Evolutionary conservation across 2,797 vertebrate species (phyloP).

Genomic region (Carcharodon carcharias): DNA sequence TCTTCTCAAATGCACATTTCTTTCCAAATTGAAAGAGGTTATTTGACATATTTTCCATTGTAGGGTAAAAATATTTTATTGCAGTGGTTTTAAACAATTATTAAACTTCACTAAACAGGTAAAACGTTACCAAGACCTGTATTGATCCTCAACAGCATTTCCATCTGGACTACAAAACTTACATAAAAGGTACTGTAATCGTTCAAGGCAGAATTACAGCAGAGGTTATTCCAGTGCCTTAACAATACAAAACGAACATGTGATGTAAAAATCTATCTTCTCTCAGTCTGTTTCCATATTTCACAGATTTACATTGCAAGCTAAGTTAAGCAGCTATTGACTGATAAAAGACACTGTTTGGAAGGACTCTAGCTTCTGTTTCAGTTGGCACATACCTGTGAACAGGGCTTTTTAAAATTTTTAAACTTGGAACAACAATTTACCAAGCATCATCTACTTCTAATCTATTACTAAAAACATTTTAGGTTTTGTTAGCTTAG

Average conservation of each 20-base stretch:
- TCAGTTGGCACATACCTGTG: not conserved
- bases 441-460: not conserved
- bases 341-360: not conserved
- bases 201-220: not conserved
- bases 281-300: not conserved
- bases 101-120: not conserved
- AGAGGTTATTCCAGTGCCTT: conserved; percentile 11
- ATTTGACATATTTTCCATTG: not conserved
- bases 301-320: not conserved
- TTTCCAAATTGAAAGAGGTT: not conserved
- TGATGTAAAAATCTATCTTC: not conserved
- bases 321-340: not conserved
- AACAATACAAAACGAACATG: not conserved
- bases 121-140: not conserved
- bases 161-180: not conserved
- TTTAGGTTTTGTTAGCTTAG: not conserved
- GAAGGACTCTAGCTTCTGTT: conserved; percentile 11
- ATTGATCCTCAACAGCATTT: not conserved
- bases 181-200: not conserved
- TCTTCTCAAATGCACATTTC: not conserved
- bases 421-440: not conserved
- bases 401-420: not conserved
- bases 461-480: not conserved
- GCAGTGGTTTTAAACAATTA: not conserved
- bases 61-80: not conserved